phyloP scores from a whole-genome alignment of 92 coral and sea anemone genomes.

The Parazoanthus atlanticus region DNA sequence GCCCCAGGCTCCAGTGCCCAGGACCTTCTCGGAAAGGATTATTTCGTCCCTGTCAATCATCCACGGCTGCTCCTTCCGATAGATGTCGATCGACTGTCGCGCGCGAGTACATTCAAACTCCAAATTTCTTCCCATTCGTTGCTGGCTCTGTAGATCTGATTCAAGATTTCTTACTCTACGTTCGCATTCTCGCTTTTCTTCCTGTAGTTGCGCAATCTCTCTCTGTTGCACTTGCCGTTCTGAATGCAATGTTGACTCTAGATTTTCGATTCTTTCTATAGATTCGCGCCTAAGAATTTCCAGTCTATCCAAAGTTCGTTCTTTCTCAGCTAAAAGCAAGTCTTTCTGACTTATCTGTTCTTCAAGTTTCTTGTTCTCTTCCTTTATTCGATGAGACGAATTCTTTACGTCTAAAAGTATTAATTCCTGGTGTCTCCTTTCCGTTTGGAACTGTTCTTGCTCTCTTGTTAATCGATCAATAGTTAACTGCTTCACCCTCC shows the following conservation, averaged over 20 bases:
- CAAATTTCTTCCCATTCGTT: slow-evolving; percentile 63
- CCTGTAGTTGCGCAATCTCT: slow-evolving; percentile 52
- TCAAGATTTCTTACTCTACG: slow-evolving; percentile 63
- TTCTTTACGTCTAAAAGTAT: slow-evolving; percentile 61
- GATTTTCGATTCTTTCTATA: slow-evolving; percentile 42
- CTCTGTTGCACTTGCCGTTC: slow-evolving; percentile 58
- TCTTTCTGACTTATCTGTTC: slow-evolving; percentile 63
- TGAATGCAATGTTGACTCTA: slow-evolving; percentile 55
- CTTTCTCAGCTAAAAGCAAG: slow-evolving; percentile 53
- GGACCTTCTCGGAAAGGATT: slow-evolving; percentile 64
- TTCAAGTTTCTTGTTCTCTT: slow-evolving; percentile 53
- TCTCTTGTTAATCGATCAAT: slow-evolving; percentile 74
- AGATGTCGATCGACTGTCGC: slow-evolving; percentile 58
- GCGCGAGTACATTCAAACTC: slow-evolving; percentile 70
- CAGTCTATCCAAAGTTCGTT: slow-evolving; percentile 56
- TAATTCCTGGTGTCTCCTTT: slow-evolving; percentile 59
- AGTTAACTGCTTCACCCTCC: slow-evolving; percentile 67
- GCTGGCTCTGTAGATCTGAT: slow-evolving; percentile 55
- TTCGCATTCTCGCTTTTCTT: slow-evolving; percentile 68
- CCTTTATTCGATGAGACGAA: slow-evolving; percentile 51
- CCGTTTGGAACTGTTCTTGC: slow-evolving; percentile 70
- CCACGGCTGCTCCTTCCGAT: slow-evolving; percentile 84
- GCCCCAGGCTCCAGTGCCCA: slow-evolving; percentile 94
- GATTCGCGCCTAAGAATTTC: slow-evolving; percentile 53
- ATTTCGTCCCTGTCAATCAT: slow-evolving; percentile 71